Conservation (phyloP, 2,113 vertebrate species). For the Neotoma lepida region DNA sequence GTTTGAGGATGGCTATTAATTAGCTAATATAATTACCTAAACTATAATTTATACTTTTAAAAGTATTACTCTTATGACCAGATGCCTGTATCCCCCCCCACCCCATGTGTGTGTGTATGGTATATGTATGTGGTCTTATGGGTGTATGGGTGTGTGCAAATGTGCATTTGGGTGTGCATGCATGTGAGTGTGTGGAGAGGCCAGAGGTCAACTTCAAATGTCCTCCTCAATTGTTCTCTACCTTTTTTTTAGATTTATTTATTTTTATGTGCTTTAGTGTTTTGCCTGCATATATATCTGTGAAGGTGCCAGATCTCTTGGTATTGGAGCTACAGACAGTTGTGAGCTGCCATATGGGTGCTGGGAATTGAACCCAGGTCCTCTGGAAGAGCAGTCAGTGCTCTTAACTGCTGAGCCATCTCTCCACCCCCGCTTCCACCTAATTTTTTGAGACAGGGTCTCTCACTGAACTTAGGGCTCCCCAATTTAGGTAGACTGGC, state of each 20-base stretch:
- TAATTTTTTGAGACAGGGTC: too few species aligned
- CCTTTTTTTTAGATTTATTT: too few species aligned
- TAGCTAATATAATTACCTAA: neutral
- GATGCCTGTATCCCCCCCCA: neutral
- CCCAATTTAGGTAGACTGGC: neutral
- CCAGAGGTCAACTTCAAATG: neutral
- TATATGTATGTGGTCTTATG: too few species aligned
- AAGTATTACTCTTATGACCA: constrained; percentile 45
- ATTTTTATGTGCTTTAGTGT: too few species aligned
- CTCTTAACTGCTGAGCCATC: too few species aligned
- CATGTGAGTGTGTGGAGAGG: neutral
- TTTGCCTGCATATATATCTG: too few species aligned
- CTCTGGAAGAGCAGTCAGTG: too few species aligned
- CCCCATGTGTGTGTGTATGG: neutral
- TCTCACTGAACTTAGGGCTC: neutral
- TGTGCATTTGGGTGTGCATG: neutral
- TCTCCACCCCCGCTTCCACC: too few species aligned
- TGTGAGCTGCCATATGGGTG: too few species aligned
- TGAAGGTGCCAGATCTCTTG: too few species aligned
- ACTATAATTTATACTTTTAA: constrained; percentile 51
- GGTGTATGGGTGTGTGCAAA: neutral
- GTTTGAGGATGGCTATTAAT: constrained; percentile 50
- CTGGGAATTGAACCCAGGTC: too few species aligned
- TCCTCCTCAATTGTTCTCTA: neutral
- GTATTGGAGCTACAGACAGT: too few species aligned